A percentile compares a stretch with the other conserved stretches of the same genome.
These are phyloP conservation scores for Tipula lateralis DNA, from an alignment of 2,888 invertebrate species.

Conservation along the genomic window DNA sequence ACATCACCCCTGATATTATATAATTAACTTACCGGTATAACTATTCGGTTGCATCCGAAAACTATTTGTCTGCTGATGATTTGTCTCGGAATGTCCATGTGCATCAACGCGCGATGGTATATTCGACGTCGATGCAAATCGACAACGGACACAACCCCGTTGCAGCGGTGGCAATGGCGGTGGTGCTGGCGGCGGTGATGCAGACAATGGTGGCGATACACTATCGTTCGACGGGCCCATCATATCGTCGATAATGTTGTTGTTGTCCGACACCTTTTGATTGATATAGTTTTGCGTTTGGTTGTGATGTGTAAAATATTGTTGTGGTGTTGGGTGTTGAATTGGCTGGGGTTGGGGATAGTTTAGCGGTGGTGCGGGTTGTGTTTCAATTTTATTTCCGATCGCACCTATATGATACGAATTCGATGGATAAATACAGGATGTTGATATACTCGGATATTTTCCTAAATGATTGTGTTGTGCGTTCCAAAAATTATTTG, in stretches of 20 bases:
- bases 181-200: constrained; percentile 37
- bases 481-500: background rate
- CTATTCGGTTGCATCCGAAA: constrained; percentile 24
- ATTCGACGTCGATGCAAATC: constrained; percentile 20
- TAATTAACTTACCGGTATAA: constrained; percentile 31
- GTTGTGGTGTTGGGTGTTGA: constrained; percentile 33
- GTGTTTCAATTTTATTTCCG: background rate
- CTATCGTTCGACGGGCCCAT: background rate
- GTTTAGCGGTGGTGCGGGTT: background rate
- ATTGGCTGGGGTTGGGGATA: background rate
- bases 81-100: background rate
- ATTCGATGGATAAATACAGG: constrained; percentile 2
- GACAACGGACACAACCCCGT: constrained; percentile 25
- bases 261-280: background rate
- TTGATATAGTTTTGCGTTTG: constrained; percentile 13
- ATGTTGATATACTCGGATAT: background rate
- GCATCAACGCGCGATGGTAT: background rate
- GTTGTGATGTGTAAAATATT: constrained; percentile 34
- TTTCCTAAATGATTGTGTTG: background rate
- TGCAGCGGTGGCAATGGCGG: constrained; percentile 35
- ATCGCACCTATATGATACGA: background rate
- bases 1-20: too few relatives aligned
- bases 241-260: background rate
- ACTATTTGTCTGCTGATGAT: constrained; percentile 32
- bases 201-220: constrained; percentile 33